A percentile compares a stretch with the other conserved stretches of the same genome.
Evolutionary conservation across 2,888 invertebrate genomes (phyloP).

Genomic region (Dermolepida albohirtum): DNA sequence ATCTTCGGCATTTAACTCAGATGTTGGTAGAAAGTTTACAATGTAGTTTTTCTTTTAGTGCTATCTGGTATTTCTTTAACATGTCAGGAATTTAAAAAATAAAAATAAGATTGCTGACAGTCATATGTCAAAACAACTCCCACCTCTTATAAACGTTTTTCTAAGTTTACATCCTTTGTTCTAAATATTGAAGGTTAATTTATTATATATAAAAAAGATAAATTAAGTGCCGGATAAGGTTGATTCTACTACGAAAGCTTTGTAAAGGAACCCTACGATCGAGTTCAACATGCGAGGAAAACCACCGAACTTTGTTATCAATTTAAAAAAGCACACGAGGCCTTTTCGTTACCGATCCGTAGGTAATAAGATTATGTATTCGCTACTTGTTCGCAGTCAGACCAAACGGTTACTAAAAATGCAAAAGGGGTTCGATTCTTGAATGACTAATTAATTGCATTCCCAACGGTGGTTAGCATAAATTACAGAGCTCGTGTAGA

Average conservation of each 20-base stretch:
- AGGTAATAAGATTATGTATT: slow-evolving; percentile 62
- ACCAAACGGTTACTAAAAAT: slow-evolving; percentile 61
- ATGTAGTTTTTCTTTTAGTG: background rate
- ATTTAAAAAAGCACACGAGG: slow-evolving; percentile 52
- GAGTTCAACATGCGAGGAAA: slow-evolving; percentile 50
- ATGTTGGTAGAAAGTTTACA: too few species aligned
- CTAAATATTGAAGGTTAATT: too few species aligned
- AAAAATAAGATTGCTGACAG: too few species aligned
- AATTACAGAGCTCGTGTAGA: slow-evolving; percentile 50
- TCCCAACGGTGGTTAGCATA: slow-evolving; percentile 62
- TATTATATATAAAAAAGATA: background rate
- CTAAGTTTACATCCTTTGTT: too few species aligned
- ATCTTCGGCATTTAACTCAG: too few species aligned
- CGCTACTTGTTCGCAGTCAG: slow-evolving; percentile 61
- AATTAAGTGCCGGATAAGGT: background rate
- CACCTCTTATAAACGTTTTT: too few species aligned
- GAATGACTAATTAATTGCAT: slow-evolving; percentile 66
- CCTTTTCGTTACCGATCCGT: slow-evolving; percentile 14
- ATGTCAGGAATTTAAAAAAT: too few species aligned
- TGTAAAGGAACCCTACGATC: slow-evolving; percentile 3
- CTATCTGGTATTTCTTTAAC: too few species aligned
- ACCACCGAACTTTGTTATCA: slow-evolving; percentile 56
- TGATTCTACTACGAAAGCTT: too few species aligned
- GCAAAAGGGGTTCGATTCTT: slow-evolving; percentile 64
- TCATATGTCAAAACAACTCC: too few species aligned